phyloP scores from a whole-genome alignment of 2,113 vertebrate species.

The Ceratotherium simum region DNA sequence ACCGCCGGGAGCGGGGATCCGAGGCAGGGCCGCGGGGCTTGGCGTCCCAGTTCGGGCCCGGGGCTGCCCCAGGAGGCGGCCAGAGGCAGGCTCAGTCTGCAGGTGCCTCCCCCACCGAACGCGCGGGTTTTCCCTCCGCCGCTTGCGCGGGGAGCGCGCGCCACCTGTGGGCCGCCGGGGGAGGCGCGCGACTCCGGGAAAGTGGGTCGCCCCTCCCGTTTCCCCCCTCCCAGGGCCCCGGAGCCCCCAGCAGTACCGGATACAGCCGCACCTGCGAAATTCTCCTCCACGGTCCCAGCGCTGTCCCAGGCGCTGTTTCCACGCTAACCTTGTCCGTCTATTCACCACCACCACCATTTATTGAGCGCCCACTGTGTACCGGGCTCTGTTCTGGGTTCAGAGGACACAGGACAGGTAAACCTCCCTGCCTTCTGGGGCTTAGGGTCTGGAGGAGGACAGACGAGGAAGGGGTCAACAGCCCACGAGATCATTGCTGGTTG shows the following conservation, averaged over 20 bases:
- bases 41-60: neutral
- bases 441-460: no score
- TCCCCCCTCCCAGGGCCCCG: neutral
- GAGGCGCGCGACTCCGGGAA: neutral
- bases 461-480: neutral
- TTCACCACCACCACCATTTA: neutral
- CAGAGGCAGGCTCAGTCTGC: neutral
- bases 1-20: no score
- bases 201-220: neutral
- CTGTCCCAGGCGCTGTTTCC: neutral
- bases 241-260: no score
- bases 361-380: neutral
- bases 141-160: slow-evolving; percentile 40
- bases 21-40: neutral
- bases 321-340: neutral
- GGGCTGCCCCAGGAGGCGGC: neutral
- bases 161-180: slow-evolving; percentile 65
- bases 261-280: neutral
- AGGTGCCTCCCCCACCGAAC: neutral
- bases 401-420: neutral
- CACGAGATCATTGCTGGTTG: neutral
- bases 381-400: neutral
- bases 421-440: neutral
- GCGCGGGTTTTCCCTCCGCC: neutral
- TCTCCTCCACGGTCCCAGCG: neutral